Base-by-base conservation (phyloP, 1,140 invertebrate species). In the Plodia interpunctella region DNA sequence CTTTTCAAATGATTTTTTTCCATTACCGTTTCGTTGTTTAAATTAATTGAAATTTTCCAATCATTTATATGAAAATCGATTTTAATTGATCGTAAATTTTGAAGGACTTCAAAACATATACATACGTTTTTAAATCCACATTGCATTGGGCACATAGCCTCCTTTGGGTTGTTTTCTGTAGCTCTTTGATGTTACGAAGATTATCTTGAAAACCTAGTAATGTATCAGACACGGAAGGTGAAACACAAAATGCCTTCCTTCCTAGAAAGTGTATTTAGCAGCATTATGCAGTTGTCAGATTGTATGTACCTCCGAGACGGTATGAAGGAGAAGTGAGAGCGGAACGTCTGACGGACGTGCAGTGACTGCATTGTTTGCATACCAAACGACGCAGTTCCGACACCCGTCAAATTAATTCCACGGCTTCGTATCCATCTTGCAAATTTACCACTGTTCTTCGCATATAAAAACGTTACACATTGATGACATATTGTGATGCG, bases 351-450 rank as follows among this genome's bases (percentile, higher is more conserved):
- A 50, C 63, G 76, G 65, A 73, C 67, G 55, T 60, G 62, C 50
- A 20, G 28, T 19, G 57, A 57, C 52, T 55, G 49, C 60, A 35
- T 57, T 15, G 38, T 15, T n/a, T 67, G 76, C 66, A 77, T 75
- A 73, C 73, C 66, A 72, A 77, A 49, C 63, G 58, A 30, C 52
- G 49, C 55, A 25, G 66, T 79, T 79, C 74, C 74, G 70, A 74
- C 60, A 67, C 64, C 67, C 68, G 62, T 77, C 59, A 71, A 76
- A 74, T 76, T 67, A 74, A 76, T 74, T 69, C 65, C 44, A 69
- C 58, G 57, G 55, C 57, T 64, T 60, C 62, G 15, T 10, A n/a
- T 44, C 5, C 5, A 44, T 3, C 30, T 9, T 32, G 30, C 11
- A 32, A 32, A 5, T 32, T 32, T 32, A 32, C 11, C 1, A 1